phyloP scores from a whole-genome alignment of 1,140 invertebrate species.

The Phenacoccus solenopsis region DNA sequence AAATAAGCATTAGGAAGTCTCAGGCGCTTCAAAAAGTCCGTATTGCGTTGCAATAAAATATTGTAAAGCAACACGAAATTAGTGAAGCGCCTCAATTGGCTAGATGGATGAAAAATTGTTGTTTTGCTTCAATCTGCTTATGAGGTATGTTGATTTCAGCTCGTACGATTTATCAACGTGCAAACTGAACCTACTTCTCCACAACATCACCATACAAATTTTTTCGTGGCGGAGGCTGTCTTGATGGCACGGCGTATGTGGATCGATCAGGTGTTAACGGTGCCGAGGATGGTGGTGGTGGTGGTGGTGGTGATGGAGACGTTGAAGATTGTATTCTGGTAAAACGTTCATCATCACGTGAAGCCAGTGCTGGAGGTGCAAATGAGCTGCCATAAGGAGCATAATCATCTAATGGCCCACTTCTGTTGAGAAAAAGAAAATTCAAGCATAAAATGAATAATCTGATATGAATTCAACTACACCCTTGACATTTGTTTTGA shows the following conservation, averaged over 20 bases:
- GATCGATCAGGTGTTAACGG: background rate
- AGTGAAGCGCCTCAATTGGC: no score
- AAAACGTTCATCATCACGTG: background rate
- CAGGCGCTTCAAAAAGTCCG: no score
- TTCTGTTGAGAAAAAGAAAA: background rate
- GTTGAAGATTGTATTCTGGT: background rate
- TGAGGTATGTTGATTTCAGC: no score
- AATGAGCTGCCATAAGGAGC: background rate
- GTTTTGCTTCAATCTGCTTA: no score
- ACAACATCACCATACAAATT: constrained; percentile 9
- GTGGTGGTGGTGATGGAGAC: background rate
- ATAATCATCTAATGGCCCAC: background rate
- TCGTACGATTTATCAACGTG: no score
- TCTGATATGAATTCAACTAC: background rate
- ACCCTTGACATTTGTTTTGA: background rate
- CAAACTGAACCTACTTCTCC: constrained; percentile 3
- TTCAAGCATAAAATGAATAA: background rate
- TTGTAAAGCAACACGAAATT: no score
- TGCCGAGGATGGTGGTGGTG: background rate
- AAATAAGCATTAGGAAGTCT: no score
- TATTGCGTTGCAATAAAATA: no score
- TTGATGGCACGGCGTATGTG: background rate
- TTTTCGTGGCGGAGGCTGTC: background rate
- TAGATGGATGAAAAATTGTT: no score
- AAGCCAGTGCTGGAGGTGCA: background rate